phyloP scores from a whole-genome alignment of 2,113 vertebrate genomes.

The Tyto alba region DNA sequence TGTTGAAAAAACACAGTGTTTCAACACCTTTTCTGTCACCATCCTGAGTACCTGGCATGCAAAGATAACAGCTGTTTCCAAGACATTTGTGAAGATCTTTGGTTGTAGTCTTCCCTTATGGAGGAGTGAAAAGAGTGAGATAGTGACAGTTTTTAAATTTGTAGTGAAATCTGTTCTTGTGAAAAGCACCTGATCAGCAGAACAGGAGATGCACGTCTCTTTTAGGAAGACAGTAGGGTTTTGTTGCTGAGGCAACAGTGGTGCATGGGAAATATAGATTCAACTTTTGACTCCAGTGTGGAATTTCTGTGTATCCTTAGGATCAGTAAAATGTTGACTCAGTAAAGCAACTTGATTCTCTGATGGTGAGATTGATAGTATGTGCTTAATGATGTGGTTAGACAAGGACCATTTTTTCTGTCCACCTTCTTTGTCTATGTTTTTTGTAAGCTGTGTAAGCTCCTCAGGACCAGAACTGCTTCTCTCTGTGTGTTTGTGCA shows the following conservation, averaged over 20 bases:
- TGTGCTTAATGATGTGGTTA: not conserved
- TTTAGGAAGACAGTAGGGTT: not conserved
- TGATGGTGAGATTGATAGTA: not conserved
- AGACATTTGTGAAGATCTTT: not conserved
- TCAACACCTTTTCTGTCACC: not conserved
- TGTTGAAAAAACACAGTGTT: not conserved
- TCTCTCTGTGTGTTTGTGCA: not conserved
- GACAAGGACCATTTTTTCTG: not conserved
- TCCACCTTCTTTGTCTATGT: not conserved
- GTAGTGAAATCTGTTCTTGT: not conserved
- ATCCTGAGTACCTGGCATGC: not conserved
- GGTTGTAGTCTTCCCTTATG: not conserved
- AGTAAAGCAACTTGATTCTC: not conserved
- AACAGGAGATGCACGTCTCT: not conserved
- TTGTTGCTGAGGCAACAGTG: conserved; percentile 28
- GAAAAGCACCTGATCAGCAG: not conserved
- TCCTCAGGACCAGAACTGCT: not conserved
- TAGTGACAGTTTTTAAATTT: not conserved
- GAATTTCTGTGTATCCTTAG: not conserved
- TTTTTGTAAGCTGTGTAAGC: not conserved
- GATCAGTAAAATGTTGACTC: not conserved
- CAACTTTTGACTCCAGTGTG: not conserved
- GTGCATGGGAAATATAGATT: not conserved
- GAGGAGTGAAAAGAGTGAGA: not conserved
- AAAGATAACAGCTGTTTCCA: not conserved